These are phyloP conservation scores for Penelope pileata DNA, from an alignment of 2,113 vertebrate species.

Conservation along the genomic window DNA sequence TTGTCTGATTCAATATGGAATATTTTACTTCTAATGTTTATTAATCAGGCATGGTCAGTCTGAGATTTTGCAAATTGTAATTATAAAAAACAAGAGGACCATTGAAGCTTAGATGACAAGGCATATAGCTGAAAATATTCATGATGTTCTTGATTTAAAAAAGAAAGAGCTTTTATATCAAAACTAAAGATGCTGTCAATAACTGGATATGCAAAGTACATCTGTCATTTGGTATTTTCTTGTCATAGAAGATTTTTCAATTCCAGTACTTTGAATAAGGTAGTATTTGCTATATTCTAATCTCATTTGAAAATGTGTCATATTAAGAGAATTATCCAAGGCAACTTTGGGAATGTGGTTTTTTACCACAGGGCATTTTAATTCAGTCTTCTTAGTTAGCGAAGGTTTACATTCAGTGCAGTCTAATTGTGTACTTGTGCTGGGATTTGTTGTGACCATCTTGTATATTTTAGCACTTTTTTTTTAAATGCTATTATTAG, in stretches of 20 bases:
- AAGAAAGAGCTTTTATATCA: background rate
- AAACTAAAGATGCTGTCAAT: background rate
- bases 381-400: background rate
- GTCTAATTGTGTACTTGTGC: background rate
- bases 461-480: background rate
- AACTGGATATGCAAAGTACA: background rate
- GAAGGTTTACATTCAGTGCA: background rate
- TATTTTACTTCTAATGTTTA: background rate
- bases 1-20: background rate
- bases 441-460: background rate
- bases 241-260: background rate
- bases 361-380: background rate
- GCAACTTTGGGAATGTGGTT: background rate
- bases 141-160: background rate
- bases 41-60: background rate
- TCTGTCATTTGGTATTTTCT: background rate
- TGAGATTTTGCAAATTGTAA: background rate
- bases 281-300: background rate
- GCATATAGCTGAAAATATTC: conserved; percentile 1
- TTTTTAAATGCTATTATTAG: background rate
- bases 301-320: background rate
- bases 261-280: background rate
- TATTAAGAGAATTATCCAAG: background rate
- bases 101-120: background rate
- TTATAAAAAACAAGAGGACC: background rate